Evolutionary conservation across 2,888 invertebrate species (phyloP), one percentile per base, ranked within the genome.

Genomic region (Agrotis segetum): DNA sequence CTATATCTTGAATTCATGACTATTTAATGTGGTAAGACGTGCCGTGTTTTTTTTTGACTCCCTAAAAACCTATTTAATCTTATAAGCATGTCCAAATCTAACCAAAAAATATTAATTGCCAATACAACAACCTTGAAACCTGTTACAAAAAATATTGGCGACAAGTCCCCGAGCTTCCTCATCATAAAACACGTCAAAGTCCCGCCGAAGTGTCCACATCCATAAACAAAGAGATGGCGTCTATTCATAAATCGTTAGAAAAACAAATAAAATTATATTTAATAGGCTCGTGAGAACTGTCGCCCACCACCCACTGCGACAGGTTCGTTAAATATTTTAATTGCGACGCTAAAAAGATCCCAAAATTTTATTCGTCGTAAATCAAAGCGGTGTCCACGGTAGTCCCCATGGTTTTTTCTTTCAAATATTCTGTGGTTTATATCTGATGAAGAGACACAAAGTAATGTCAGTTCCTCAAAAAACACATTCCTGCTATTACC

Each of bases 271-370:
- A 96, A 96, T 95, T 92, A 95, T 94, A 91, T 94, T 94, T 96
- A 96, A 96, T 96, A 94, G 95, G 89, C 90, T 94, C 92, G 96
- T 96, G 95, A 95, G 95, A 96, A 96, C 92, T 95, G 96, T 96
- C 95, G 94, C 92, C 92, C 90, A 93, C 96, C 96, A 95, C 96
- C 96, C 95, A 96, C 96, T 94, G 96, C 77, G 96, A 88, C 88
- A 84, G 87, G 88, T 92, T 93, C 92, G 92, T 95, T 93, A 95
- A 93, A 94, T 93, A 95, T 96, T 96, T 96, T 96, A 96, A 96
- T 95, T 96, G 94, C 90, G 89, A 90, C 93, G 94, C 95, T 94
- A 94, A 95, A 94, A 95, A 92, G 92, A 90, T 88, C 92, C 93
- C 85, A 92, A 86, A 90, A 79, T 92, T 94, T 94, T 94, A 96